These are phyloP conservation scores for Synanthedon vespiformis DNA, from an alignment of 2,888 invertebrate species.

Conservation along the genomic window DNA sequence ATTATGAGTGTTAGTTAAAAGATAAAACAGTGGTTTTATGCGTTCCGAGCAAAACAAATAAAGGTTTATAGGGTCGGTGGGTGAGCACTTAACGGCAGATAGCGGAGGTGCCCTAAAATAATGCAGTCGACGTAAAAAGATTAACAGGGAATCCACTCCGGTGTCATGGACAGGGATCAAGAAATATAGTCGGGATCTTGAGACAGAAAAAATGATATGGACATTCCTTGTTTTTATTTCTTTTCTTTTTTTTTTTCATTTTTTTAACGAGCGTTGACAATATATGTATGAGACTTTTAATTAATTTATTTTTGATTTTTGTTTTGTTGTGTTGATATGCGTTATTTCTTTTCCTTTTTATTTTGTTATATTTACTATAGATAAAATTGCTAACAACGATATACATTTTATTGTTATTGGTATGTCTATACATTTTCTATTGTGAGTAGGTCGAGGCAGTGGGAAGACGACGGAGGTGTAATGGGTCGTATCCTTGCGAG, in stretches of 20 bases:
- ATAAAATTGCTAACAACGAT: background rate
- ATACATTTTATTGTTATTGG: background rate
- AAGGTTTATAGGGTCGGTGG: background rate
- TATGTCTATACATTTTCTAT: background rate
- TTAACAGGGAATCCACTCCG: conserved; percentile 44
- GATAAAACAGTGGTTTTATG: background rate
- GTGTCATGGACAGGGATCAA: conserved; percentile 40
- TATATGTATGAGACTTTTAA: no score
- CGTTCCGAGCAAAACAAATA: background rate
- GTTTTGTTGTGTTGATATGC: no score
- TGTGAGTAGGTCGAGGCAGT: conserved; percentile 15
- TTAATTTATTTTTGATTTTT: no score
- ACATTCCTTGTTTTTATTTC: background rate
- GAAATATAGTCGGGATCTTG: conserved; percentile 31
- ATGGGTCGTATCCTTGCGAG: conserved; percentile 12
- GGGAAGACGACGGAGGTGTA: conserved; percentile 19
- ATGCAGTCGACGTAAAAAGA: conserved; percentile 53
- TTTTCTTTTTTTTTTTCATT: no score
- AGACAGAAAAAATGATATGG: background rate
- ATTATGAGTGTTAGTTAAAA: no score
- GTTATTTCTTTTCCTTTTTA: background rate
- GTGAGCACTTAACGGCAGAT: conserved; percentile 8
- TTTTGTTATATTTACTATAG: background rate
- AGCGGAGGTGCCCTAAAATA: conserved; percentile 32
- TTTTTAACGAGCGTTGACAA: no score